These are phyloP conservation scores for Ectropis crepuscularia DNA, from an alignment of 2,888 invertebrate genomes.

Conservation along the genomic window DNA sequence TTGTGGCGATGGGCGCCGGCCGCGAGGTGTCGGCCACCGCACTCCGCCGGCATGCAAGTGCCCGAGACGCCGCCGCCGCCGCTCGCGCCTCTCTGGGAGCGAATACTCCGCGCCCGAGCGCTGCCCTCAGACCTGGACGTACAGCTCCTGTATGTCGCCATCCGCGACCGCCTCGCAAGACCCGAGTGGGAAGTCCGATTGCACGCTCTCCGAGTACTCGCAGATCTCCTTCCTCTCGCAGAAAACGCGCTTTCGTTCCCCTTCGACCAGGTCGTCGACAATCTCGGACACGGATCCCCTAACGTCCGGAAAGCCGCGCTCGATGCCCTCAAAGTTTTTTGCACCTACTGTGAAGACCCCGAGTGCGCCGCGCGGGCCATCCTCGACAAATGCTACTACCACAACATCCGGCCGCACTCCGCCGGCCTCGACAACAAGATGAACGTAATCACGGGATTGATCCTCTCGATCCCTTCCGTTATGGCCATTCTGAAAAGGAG, in stretches of 20 bases:
- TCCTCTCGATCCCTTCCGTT: slow-evolving; percentile 87
- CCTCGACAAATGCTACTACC: slow-evolving; percentile 87
- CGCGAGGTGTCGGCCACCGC: slow-evolving; percentile 68
- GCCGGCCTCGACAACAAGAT: slow-evolving; percentile 80
- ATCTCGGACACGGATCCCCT: slow-evolving; percentile 91
- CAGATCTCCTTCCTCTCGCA: slow-evolving; percentile 91
- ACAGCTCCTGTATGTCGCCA: slow-evolving; percentile 87
- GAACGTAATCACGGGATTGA: slow-evolving; percentile 86
- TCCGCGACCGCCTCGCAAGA: slow-evolving; percentile 89
- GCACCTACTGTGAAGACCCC: slow-evolving; percentile 87
- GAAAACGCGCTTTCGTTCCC: slow-evolving; percentile 88
- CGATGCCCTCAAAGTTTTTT: slow-evolving; percentile 90
- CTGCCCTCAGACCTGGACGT: slow-evolving; percentile 89
- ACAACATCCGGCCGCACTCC: slow-evolving; percentile 80
- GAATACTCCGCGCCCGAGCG: slow-evolving; percentile 89
- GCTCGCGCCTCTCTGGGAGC: slow-evolving; percentile 92
- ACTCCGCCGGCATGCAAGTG: slow-evolving; percentile 75
- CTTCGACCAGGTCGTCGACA: slow-evolving; percentile 90
- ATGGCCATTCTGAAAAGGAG: slow-evolving; percentile 83
- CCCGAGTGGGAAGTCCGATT: slow-evolving; percentile 94
- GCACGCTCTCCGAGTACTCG: slow-evolving; percentile 91
- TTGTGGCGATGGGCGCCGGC: slow-evolving; percentile 79
- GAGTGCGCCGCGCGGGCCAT: slow-evolving; percentile 88
- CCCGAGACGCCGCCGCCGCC: slow-evolving; percentile 79
- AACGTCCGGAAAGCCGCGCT: slow-evolving; percentile 92